phyloP scores from a whole-genome alignment of 2,113 vertebrate genomes.

The Ifrita kowaldi region DNA sequence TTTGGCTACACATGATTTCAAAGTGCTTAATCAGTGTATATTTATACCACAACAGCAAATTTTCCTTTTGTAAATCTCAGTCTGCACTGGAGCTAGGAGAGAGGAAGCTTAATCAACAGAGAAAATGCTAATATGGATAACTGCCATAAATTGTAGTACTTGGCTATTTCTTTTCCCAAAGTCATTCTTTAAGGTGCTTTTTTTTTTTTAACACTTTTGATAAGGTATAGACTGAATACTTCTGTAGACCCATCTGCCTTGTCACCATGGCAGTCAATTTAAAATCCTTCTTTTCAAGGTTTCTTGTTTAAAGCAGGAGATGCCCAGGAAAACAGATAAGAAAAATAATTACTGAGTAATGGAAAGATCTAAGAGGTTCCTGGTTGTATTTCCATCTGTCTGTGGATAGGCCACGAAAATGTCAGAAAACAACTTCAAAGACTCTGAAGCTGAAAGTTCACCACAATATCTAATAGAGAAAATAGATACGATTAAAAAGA shows the following conservation, averaged over 20 bases:
- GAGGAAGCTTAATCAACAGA: background rate
- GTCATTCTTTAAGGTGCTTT: background rate
- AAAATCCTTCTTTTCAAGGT: background rate
- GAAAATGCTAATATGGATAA: background rate
- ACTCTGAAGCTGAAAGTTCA: background rate
- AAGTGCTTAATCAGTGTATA: background rate
- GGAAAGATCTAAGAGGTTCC: background rate
- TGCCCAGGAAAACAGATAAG: background rate
- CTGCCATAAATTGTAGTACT: background rate
- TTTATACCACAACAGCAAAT: background rate
- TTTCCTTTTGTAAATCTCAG: background rate
- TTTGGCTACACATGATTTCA: background rate
- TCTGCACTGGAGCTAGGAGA: background rate
- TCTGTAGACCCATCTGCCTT: background rate
- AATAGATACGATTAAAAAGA: slow-evolving; percentile 27
- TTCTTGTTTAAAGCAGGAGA: slow-evolving; percentile 1
- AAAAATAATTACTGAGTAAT: slow-evolving; percentile 21
- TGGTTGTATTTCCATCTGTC: slow-evolving; percentile 9
- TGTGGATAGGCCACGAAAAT: background rate
- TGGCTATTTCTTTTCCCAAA: background rate
- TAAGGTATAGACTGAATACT: background rate
- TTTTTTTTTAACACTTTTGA: background rate
- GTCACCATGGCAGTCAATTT: background rate
- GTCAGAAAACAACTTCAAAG: slow-evolving; percentile 35
- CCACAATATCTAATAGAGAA: background rate